phyloP scores from a whole-genome alignment of 2,888 invertebrate species.

The Xylota segnis region DNA sequence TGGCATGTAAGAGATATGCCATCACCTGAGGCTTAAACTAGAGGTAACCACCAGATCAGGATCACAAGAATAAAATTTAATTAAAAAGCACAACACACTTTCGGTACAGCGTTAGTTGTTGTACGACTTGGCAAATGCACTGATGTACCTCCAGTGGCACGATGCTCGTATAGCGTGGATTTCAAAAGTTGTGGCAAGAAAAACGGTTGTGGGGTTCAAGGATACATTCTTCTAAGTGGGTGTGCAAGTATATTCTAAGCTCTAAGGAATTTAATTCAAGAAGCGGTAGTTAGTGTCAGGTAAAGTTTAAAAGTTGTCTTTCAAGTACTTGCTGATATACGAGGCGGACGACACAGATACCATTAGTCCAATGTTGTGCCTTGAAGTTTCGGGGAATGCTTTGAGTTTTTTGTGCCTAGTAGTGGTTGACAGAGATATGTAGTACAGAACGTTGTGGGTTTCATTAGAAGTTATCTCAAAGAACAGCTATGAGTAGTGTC shows the following conservation, averaged over 20 bases:
- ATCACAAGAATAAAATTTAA: conserved; percentile 70
- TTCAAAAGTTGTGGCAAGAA: neutral
- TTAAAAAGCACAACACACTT: conserved; percentile 69
- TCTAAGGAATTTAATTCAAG: conserved; percentile 5
- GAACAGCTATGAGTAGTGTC: too few species aligned
- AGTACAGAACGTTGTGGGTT: too few species aligned
- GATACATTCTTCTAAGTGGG: neutral
- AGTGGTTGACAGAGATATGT: too few species aligned
- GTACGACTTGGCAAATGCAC: neutral
- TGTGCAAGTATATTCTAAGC: neutral
- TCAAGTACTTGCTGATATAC: neutral
- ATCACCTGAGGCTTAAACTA: conserved; percentile 62
- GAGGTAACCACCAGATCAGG: conserved; percentile 62
- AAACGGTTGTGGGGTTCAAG: neutral
- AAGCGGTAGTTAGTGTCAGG: conserved; percentile 43
- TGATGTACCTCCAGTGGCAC: neutral
- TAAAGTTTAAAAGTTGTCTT: conserved; percentile 43
- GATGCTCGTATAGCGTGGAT: neutral
- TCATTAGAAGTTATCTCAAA: too few species aligned
- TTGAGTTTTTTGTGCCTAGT: too few species aligned
- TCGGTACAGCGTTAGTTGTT: neutral
- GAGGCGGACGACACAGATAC: neutral
- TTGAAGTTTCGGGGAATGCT: neutral
- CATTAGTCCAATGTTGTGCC: neutral
- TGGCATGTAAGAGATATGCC: conserved; percentile 66